These are phyloP conservation scores for Aphodius granarius DNA, from an alignment of 2,888 invertebrate genomes.

Conservation along the genomic window DNA sequence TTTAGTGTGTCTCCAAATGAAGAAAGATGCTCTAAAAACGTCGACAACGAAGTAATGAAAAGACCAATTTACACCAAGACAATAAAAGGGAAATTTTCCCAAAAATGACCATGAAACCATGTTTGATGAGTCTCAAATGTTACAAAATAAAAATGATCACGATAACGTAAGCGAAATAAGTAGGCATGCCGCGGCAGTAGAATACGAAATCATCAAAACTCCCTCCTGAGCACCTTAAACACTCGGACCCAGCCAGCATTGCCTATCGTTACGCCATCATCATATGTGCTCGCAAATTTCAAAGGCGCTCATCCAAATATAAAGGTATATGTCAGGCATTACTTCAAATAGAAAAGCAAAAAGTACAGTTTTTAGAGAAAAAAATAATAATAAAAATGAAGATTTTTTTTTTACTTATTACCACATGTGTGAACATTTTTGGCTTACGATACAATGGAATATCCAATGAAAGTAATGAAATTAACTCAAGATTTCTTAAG, in stretches of 20 bases:
- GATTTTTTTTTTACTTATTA: constrained; percentile 32
- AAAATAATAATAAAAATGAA: constrained; percentile 19
- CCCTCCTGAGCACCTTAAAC: not conserved
- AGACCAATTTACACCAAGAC: no score
- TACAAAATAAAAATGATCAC: constrained; percentile 6
- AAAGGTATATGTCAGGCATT: constrained; percentile 17
- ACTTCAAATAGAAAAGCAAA: constrained; percentile 21
- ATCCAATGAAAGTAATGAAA: constrained; percentile 24
- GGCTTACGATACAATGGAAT: constrained; percentile 27
- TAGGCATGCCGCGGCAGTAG: no score
- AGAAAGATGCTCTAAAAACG: no score
- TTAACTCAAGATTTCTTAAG: constrained; percentile 16
- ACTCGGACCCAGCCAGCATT: constrained; percentile 9
- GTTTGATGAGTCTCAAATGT: not conserved
- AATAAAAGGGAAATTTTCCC: no score
- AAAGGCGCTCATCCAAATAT: constrained; percentile 18
- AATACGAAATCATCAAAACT: constrained; percentile 12
- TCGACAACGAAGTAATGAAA: no score
- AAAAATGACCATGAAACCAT: no score
- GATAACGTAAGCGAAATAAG: constrained; percentile 5
- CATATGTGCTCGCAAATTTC: not conserved
- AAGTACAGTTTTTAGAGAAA: constrained; percentile 23
- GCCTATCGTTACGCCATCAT: not conserved
- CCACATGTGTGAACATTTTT: constrained; percentile 27
- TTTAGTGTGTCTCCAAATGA: no score